Conservation (phyloP, 2,888 invertebrate genomes). For the Helobdella robusta region DNA sequence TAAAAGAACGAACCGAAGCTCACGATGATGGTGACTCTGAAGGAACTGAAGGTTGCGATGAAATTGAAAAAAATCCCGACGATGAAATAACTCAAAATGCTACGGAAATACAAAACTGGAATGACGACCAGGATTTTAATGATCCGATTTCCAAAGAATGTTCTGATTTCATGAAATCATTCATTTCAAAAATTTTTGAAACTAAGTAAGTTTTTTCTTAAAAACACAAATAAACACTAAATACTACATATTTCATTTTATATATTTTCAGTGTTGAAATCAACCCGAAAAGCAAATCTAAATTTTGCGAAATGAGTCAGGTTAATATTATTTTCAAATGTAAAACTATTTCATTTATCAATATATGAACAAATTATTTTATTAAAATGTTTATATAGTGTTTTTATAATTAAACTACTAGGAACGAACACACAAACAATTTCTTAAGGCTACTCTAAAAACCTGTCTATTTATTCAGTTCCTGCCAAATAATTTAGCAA, state of each 20-base stretch:
- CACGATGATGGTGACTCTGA: constrained; percentile 30
- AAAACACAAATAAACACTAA: neutral
- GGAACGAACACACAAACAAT: neutral
- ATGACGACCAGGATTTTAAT: constrained; percentile 25
- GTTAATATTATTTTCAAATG: constrained; percentile 34
- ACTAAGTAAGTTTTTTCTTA: constrained; percentile 42
- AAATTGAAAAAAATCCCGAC: constrained; percentile 26
- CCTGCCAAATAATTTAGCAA: too few species aligned
- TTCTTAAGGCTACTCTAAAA: too few species aligned
- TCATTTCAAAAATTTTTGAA: constrained; percentile 59
- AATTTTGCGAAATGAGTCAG: constrained; percentile 60
- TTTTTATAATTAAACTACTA: neutral
- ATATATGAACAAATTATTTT: neutral
- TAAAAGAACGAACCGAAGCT: neutral
- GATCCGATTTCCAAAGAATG: constrained; percentile 29
- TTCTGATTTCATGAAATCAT: constrained; percentile 55
- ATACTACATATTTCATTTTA: constrained; percentile 11
- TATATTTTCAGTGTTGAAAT: constrained; percentile 52
- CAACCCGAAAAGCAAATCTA: constrained; percentile 60
- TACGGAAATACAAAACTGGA: neutral
- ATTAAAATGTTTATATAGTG: neutral
- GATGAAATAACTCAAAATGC: neutral
- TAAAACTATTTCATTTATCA: neutral
- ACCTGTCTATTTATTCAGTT: too few species aligned
- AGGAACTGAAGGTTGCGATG: constrained; percentile 35